Conservation (phyloP, 2,888 invertebrate species). For the Drosophila affinis region DNA sequence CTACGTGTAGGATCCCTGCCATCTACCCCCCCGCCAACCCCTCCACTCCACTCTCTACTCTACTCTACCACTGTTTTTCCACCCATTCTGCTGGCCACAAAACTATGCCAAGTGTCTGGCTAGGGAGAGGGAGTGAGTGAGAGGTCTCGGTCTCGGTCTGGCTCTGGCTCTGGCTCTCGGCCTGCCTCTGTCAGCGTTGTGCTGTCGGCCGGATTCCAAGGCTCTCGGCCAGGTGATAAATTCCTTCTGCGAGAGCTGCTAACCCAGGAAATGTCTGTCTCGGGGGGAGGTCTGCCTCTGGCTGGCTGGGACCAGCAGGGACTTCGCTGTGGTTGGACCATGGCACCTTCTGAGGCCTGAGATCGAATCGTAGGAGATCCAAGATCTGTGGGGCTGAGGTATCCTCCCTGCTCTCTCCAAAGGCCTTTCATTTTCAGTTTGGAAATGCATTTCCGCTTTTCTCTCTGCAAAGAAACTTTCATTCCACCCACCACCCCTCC, state of each 20-base stretch:
- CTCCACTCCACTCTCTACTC: too few species aligned
- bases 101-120: slow-evolving; percentile 80
- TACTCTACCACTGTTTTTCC: background rate
- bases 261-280: slow-evolving; percentile 41
- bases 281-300: background rate
- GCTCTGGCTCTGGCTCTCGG: slow-evolving; percentile 6
- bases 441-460: background rate
- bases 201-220: slow-evolving; percentile 26
- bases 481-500: background rate
- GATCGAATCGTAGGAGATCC: background rate
- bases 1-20: slow-evolving; percentile 69
- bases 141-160: slow-evolving; percentile 13
- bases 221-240: slow-evolving; percentile 72
- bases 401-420: too few species aligned
- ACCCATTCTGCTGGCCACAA: slow-evolving; percentile 42
- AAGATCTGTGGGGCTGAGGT: background rate
- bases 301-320: background rate
- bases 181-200: background rate
- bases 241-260: slow-evolving; percentile 59
- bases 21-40: background rate
- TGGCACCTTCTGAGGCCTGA: background rate
- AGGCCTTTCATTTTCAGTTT: background rate
- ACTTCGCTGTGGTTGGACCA: background rate
- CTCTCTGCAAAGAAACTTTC: slow-evolving; percentile 1
- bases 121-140: background rate